Evolutionary conservation across 2,888 invertebrate genomes (phyloP).

Genomic region (Aelia acuminata): DNA sequence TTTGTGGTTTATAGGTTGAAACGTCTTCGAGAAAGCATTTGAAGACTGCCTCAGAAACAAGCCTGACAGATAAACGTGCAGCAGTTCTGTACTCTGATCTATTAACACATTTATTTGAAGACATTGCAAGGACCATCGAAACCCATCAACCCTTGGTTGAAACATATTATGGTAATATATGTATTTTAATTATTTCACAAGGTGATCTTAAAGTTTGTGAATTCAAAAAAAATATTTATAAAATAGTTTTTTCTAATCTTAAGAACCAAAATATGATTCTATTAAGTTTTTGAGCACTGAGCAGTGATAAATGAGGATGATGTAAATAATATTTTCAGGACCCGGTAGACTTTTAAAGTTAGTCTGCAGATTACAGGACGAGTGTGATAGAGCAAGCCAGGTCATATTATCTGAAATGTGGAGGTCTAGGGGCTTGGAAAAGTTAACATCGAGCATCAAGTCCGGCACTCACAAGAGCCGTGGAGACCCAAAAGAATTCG

Average conservation of each 20-base stretch:
- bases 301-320: too few relatives aligned
- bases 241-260: too few relatives aligned
- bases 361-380: slow-evolving; percentile 80
- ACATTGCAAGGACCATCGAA: slow-evolving; percentile 86
- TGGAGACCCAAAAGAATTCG: slow-evolving; percentile 85
- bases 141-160: slow-evolving; percentile 91
- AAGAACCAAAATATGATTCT: too few relatives aligned
- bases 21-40: slow-evolving; percentile 81
- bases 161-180: slow-evolving; percentile 81
- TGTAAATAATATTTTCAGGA: slow-evolving; percentile 68
- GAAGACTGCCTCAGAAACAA: slow-evolving; percentile 77
- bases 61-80: slow-evolving; percentile 79
- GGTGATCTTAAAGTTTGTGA: not conserved
- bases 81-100: slow-evolving; percentile 88
- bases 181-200: not conserved
- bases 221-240: not conserved
- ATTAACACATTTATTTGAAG: slow-evolving; percentile 86
- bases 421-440: slow-evolving; percentile 76
- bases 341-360: slow-evolving; percentile 82
- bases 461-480: slow-evolving; percentile 55
- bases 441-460: slow-evolving; percentile 52
- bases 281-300: too few relatives aligned
- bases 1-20: slow-evolving; percentile 71
- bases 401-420: slow-evolving; percentile 81
- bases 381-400: slow-evolving; percentile 80